phyloP scores from a whole-genome alignment of 2,113 vertebrate species.

The Pangasianodon gigas region DNA sequence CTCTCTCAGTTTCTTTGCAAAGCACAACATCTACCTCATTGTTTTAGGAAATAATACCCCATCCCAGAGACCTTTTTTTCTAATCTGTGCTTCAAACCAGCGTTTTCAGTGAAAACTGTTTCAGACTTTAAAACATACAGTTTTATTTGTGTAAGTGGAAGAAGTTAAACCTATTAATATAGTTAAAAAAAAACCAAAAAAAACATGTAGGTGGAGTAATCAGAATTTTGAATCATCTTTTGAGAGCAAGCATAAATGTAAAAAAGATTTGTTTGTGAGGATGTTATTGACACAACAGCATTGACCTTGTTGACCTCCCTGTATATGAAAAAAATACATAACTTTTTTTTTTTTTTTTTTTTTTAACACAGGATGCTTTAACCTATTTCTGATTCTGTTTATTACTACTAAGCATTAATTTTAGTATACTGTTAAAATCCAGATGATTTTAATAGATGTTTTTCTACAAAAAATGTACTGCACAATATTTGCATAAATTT shows the following conservation, averaged over 20 bases:
- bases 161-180: neutral
- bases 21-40: too few relatives aligned
- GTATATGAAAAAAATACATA: neutral
- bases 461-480: too few relatives aligned
- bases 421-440: too few relatives aligned
- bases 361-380: neutral
- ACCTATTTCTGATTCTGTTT: neutral
- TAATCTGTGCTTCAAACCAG: neutral
- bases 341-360: neutral
- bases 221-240: neutral
- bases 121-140: too few relatives aligned
- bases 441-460: neutral
- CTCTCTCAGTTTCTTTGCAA: too few relatives aligned
- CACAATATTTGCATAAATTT: neutral
- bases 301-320: neutral
- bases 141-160: too few relatives aligned
- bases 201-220: neutral
- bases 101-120: neutral
- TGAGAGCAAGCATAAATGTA: neutral
- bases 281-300: neutral
- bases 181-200: too few relatives aligned
- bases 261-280: neutral
- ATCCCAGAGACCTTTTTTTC: neutral
- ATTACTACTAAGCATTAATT: too few relatives aligned
- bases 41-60: too few relatives aligned